Evolutionary conservation across 2,888 invertebrate species (phyloP), one percentile per base, ranked within the genome.

Genomic region (Dasysyrphus albostriatus): DNA sequence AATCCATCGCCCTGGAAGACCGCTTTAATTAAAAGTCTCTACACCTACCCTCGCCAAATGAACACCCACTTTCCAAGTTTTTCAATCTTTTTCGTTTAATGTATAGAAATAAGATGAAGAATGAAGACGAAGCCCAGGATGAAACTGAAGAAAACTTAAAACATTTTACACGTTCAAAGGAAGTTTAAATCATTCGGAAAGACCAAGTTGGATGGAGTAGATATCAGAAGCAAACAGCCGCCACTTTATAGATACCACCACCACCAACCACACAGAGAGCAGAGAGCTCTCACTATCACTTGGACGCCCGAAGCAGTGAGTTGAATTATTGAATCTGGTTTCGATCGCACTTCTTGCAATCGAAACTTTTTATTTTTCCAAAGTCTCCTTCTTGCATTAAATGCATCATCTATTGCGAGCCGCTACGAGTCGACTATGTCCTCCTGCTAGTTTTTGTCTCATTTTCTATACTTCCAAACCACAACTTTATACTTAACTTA

Each of bases 261-360:
- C 65, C 32, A 65, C 4, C 63, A n/a, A n/a, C n/a, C n/a, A n/a
- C n/a, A 61, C 34, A 37, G 37, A 24, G n/a, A n/a, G n/a, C n/a
- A 24, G 16, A 4, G 47, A 44, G 7, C 16, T 14, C 24, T 54
- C 75, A 65, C 70, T 39, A 72, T 65, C 75, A 73, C 67, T 39
- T 39, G 34, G 65, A 70, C 47, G 73, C 74, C 77, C 56, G 32
- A 61, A 82, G 82, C 78, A 87, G 70, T 82, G 78, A 72, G 78
- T 78, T 87, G 82, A 87, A 77, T 87, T 87, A 87, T 87, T 87
- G 85, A 78, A 87, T 87, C 85, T 87, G 85, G 82, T 78, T 87
- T 87, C 85, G 85, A 87, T 87, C 69, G 77, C 78, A 78, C 74
- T 77, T 63, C 77, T 82, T 82, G 56, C 81, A 81, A 70, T 75